Evolutionary conservation across 2,888 invertebrate species (phyloP), one percentile per base, ranked within the genome.

Genomic region (Odiellus spinosus): DNA sequence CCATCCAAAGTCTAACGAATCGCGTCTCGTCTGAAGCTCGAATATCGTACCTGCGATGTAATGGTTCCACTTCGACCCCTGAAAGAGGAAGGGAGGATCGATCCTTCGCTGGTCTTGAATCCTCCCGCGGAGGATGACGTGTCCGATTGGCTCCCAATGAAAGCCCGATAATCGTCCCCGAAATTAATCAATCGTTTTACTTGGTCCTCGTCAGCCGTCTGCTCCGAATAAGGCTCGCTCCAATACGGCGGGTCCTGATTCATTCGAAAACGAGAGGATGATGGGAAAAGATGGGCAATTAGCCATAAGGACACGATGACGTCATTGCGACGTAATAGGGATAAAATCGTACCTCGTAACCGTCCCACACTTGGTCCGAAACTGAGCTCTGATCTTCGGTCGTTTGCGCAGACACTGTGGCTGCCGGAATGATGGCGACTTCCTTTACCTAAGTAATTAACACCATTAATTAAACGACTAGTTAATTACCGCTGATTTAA

Each of bases 341-440:
- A 35, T 3, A 35, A 3, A n/a, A 35, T 35, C 53, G 46, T 60
- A 82, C 84, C 77, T 84, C 88, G 72, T 88, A 91, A 67, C 83
- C 84, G 67, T 91, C 91, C 91, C 91, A 91, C 42, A 87, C 86
- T 59, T 85, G 83, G 65, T 90, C 90, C 1, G 85, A 86, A 64
- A 85, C 78, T n/a, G 77, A 77, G 61, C 83, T 84, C 60, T 79
- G 78, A 56, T 80, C 79, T 61, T 60, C 61, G 10, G 47, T 15
- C 18, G 38, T 14, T 38, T 38, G 38, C 8, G 38, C 18, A n/a
- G 15, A 18, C n/a, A 10, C 38, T n/a, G 8, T 38, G 18, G 15
- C 38, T 4, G 26, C 4, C 8, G 4, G 5, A 8, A 26, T 26
- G 26, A 26, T 26, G 8, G 26, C 5, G 26, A 26, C 8, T 26